A percentile compares a stretch with the other conserved stretches of the same genome.
phyloP scores from a whole-genome alignment of 1,140 invertebrate species.

The Drosophila auraria region DNA sequence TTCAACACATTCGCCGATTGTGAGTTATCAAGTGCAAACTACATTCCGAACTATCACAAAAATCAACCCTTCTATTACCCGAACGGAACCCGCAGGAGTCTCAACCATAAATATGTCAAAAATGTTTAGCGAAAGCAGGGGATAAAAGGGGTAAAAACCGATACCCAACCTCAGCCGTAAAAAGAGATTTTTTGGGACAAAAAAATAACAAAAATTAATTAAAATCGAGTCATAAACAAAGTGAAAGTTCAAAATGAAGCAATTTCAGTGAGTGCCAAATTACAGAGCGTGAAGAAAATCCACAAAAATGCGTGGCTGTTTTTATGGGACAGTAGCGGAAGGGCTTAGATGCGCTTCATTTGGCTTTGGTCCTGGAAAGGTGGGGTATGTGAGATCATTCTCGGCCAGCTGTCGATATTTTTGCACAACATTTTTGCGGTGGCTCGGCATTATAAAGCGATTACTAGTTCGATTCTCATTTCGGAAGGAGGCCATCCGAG shows the following conservation, averaged over 20 bases:
- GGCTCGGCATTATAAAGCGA: conserved; percentile 65
- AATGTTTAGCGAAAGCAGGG: conserved; percentile 33
- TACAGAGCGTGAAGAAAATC: conserved; percentile 56
- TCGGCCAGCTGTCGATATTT: conserved; percentile 52
- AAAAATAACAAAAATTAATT: conserved; percentile 73
- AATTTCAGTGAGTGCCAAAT: conserved; percentile 61
- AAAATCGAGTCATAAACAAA: conserved; percentile 65
- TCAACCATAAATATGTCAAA: conserved; percentile 67
- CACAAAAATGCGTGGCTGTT: conserved; percentile 60
- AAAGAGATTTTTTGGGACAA: conserved; percentile 24
- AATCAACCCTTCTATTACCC: conserved; percentile 39
- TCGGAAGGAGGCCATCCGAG: conserved; percentile 15
- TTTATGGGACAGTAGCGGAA: conserved; percentile 49
- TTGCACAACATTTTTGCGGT: conserved; percentile 64
- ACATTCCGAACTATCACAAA: conserved; percentile 4
- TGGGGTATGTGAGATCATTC: conserved; percentile 10
- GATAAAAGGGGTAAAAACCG: conserved; percentile 58
- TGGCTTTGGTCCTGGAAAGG: conserved; percentile 7
- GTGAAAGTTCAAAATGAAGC: conserved; percentile 80
- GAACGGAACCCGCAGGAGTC: conserved; percentile 26
- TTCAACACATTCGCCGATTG: conserved; percentile 21
- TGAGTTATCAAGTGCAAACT: conserved; percentile 42
- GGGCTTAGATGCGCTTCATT: conserved; percentile 66
- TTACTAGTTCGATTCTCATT: conserved; percentile 54
- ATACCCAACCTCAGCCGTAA: conserved; percentile 10